Evolutionary conservation across 1,140 invertebrate genomes (phyloP).

Genomic region (Drosophila nasuta): DNA sequence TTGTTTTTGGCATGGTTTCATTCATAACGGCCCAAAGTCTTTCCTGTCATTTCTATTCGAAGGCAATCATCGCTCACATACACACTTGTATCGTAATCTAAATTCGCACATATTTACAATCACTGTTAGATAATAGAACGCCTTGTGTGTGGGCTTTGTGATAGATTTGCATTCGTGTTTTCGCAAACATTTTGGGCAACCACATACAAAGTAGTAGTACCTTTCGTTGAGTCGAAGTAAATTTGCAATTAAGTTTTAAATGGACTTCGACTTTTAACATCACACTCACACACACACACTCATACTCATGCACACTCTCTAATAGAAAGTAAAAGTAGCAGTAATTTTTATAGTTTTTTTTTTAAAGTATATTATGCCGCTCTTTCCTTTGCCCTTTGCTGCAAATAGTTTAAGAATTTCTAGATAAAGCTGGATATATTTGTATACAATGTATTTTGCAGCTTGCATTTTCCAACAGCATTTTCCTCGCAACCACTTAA

Average conservation of each 20-base stretch:
- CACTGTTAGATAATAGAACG: constrained; percentile 17
- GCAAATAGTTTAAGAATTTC: background rate
- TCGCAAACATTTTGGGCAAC: background rate
- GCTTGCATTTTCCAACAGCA: constrained; percentile 19
- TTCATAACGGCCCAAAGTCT: constrained; percentile 31
- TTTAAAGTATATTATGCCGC: background rate
- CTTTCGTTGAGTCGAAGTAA: constrained; percentile 1
- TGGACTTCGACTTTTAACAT: constrained; percentile 1
- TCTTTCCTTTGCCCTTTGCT: background rate
- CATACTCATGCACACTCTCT: background rate
- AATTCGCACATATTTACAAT: background rate
- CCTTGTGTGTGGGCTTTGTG: constrained; percentile 5
- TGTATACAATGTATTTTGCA: background rate
- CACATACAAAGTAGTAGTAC: background rate
- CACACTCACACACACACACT: constrained; percentile 8
- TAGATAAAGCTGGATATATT: background rate
- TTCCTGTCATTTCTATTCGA: constrained; percentile 31
- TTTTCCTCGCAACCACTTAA: constrained; percentile 56
- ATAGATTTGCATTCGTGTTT: background rate
- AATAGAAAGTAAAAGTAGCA: constrained; percentile 17
- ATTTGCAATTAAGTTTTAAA: constrained; percentile 14
- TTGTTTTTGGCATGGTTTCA: constrained; percentile 41
- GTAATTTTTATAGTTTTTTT: background rate
- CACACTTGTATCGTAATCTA: constrained; percentile 1
- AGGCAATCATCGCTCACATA: constrained; percentile 7